Evolutionary conservation across 2,888 invertebrate genomes (phyloP), one percentile per base, ranked within the genome.

Genomic region (Ophion ventricosus): DNA sequence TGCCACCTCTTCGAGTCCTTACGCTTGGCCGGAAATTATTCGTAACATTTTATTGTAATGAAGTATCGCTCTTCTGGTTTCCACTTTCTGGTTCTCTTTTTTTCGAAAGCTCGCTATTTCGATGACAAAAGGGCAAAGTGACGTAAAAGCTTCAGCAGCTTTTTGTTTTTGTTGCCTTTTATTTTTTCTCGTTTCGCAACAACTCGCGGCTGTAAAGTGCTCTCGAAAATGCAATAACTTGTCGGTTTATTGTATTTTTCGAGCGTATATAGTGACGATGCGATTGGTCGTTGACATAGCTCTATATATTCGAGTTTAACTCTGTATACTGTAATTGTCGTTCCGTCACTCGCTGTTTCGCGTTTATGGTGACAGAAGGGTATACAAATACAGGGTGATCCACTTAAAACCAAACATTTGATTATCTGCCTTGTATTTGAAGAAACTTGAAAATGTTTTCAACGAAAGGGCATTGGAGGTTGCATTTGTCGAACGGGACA

Each of bases 311-410:
- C 17, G 29, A 56, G 57, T 64, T 72, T 64, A 29, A 63, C 54
- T 70, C 29, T 59, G 54, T 56, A n/a, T 7, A 35, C 59, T 61
- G 43, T 64, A 78, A 78, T 69, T 29, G 69, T 49, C 29, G 54
- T 43, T n/a, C 40, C 40, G 69, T 56, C 64, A 54, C 40, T 56
- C 72, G 64, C 35, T 64, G 64, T 63, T 79, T 63, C 49, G 40
- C 56, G 61, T 61, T 25, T 57, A 64, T 54, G 63, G 61, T 29
- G 70, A 35, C 23, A 20, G 1, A 11, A 29, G 10, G 29, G 11
- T 67, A 49, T 5, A 23, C n/a, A 54, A 23, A 59, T 3, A 43
- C 20, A 29, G 11, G 43, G 43, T 43, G 2, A 43, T 43, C 2
- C 14, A 43, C 43, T 43, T 10, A 14, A 43, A 43, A 43, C 14